A percentile compares a stretch with the other conserved stretches of the same genome.
phyloP scores from a whole-genome alignment of 2,888 invertebrate genomes.

The Machimus atricapillus region DNA sequence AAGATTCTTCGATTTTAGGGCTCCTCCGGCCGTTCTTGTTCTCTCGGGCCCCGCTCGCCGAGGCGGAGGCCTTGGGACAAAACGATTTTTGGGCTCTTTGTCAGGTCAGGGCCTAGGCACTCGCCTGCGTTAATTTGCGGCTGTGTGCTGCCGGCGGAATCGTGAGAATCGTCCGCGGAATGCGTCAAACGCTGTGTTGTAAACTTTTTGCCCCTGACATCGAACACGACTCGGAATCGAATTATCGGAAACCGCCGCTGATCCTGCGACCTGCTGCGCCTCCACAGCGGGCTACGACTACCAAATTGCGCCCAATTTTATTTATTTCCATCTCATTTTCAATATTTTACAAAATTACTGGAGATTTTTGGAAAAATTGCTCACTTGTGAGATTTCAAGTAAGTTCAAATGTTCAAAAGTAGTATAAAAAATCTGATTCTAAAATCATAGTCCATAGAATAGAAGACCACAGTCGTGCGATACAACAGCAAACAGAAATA shows the following conservation, averaged over 20 bases:
- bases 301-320: not conserved
- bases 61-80: not conserved
- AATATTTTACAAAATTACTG: not conserved
- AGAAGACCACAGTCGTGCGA: no score
- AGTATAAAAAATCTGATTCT: no score
- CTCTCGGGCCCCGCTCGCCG: not conserved
- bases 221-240: conserved; percentile 38
- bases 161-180: conserved; percentile 46
- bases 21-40: conserved; percentile 29
- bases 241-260: conserved; percentile 22
- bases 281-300: not conserved
- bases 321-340: not conserved
- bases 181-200: conserved; percentile 30
- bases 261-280: conserved; percentile 2
- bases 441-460: no score
- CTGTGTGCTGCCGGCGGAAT: not conserved
- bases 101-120: conserved; percentile 28
- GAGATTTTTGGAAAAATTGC: no score
- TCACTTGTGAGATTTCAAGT: not conserved
- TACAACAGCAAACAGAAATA: no score
- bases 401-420: no score
- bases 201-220: conserved; percentile 31
- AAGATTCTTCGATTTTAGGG: conserved; percentile 46
- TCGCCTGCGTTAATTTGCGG: conserved; percentile 10
- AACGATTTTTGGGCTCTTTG: conserved; percentile 19